Base-by-base conservation (phyloP, 2,888 invertebrate genomes). In the Palloptera scutellata region DNA sequence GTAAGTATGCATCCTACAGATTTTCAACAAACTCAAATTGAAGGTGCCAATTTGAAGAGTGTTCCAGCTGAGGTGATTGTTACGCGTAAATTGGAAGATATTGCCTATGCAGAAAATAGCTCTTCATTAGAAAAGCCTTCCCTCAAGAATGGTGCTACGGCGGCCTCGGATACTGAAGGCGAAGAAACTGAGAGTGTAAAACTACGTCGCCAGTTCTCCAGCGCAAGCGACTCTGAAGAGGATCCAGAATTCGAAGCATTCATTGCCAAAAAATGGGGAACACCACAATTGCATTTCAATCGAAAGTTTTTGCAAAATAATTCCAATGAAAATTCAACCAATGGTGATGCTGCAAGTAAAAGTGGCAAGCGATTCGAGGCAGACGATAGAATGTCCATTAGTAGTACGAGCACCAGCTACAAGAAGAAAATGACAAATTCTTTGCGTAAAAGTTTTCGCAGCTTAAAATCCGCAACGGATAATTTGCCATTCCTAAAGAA, bases 241-340 rank as follows among this genome's bases (percentile, higher is more conserved):
- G 77, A 77, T 75, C 73, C 73, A 19, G 79, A 78, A 67, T 75
- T 76, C 55, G 77, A 79, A 61, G 75, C 73, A 1, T 73, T 71
- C 45, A 74, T 81, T 40, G 80, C 77, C 42, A 81, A 82, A 43
- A 83, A 81, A 43, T 84, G 84, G 84, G 83, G 84, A 30, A 83
- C 83, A 11, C 83, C 83, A 3, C 83, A 82, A 60, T 54, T 84
- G 74, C 78, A 83, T 64, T 83, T 83, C 55, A 84, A 84, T 74
- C 78, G 84, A n/a, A 83, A 83, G 69, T 83, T 80, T 66, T 75
- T 83, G 57, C 76, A 75, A 17, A 48, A 64, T 19, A 70, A 75
- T 9, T 68, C 75, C 42, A 78, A 75, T 43, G 79, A 77, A 9
- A 69, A 73, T 60, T 72, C 73, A 8, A 74, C 78, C 6, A 70